phyloP scores from a whole-genome alignment of 2,888 invertebrate species.

The Cosmorhoe ocellata region DNA sequence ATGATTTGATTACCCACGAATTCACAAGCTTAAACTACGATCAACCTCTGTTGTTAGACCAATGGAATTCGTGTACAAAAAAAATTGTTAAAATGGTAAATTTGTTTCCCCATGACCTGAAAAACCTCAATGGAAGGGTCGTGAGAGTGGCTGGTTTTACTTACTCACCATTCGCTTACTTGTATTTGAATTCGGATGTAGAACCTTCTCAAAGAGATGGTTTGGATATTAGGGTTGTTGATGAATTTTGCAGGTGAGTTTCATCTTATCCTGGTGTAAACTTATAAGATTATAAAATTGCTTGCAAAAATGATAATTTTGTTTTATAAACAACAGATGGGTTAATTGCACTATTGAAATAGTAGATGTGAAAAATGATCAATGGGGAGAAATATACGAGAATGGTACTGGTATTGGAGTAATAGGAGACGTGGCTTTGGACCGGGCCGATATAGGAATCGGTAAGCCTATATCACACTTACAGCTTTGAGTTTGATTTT shows the following conservation, averaged over 20 bases:
- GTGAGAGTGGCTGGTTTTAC: too few relatives aligned
- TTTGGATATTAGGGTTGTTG: conserved; percentile 69
- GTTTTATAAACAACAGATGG: conserved; percentile 52
- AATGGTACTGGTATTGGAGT: too few relatives aligned
- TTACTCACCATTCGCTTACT: too few relatives aligned
- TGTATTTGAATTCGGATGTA: conserved; percentile 19
- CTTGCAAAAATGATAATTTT: too few relatives aligned
- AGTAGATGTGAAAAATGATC: conserved; percentile 78
- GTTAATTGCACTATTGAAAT: conserved; percentile 70
- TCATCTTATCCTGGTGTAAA: too few relatives aligned
- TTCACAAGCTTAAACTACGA: conserved; percentile 58
- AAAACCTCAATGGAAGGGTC: conserved; percentile 46
- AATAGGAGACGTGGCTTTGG: too few relatives aligned
- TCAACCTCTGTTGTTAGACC: conserved; percentile 57
- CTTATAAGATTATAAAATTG: too few relatives aligned
- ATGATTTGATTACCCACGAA: conserved; percentile 66
- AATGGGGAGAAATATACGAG: conserved; percentile 82
- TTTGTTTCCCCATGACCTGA: conserved; percentile 75
- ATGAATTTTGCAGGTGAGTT: conserved; percentile 72
- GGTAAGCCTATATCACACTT: too few relatives aligned
- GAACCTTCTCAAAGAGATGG: conserved; percentile 77
- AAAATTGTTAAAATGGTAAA: conserved; percentile 53
- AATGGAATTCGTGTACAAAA: conserved; percentile 61
- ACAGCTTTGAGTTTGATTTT: too few relatives aligned
- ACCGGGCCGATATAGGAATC: conserved; percentile 81